phyloP scores from a whole-genome alignment of 2,113 vertebrate genomes.

The Haplochromis burtoni region DNA sequence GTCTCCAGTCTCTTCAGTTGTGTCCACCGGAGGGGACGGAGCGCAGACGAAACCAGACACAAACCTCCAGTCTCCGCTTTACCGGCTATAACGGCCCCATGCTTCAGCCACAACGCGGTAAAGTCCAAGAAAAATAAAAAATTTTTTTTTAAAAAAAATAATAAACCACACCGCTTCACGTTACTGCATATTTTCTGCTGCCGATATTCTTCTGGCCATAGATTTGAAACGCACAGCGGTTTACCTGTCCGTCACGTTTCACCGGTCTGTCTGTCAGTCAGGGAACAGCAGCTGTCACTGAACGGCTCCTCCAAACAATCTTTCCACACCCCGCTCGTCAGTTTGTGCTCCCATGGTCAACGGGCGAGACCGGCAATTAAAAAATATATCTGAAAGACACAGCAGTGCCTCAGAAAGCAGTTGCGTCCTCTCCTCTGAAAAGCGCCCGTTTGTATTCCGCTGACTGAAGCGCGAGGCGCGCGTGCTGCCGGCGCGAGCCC shows the following conservation, averaged over 20 bases:
- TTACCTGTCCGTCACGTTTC: constrained; percentile 63
- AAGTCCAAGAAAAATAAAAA: constrained; percentile 15
- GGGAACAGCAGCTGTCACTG: constrained; percentile 34
- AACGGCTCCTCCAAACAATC: not conserved
- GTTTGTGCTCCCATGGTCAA: constrained; percentile 13
- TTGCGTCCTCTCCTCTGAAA: not conserved
- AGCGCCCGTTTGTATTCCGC: constrained; percentile 31
- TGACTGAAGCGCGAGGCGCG: constrained; percentile 38
- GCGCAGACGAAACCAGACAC: constrained; percentile 47
- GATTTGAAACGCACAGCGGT: not conserved
- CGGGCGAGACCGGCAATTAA: not conserved
- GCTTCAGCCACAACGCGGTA: not conserved
- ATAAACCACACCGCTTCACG: not conserved
- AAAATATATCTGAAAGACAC: not conserved
- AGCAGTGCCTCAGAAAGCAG: not conserved
- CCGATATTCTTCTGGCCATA: constrained; percentile 6
- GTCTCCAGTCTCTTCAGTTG: constrained; percentile 37
- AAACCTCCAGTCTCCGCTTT: constrained; percentile 32
- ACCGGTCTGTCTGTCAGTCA: constrained; percentile 42
- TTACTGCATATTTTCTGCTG: constrained; percentile 3
- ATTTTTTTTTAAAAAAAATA: not conserved
- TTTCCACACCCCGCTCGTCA: not conserved
- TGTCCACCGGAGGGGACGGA: constrained; percentile 51
- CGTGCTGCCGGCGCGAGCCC: constrained; percentile 29
- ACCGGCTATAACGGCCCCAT: constrained; percentile 62